Base-by-base conservation (phyloP, 2,888 invertebrate species). In the Campoplex nolae region DNA sequence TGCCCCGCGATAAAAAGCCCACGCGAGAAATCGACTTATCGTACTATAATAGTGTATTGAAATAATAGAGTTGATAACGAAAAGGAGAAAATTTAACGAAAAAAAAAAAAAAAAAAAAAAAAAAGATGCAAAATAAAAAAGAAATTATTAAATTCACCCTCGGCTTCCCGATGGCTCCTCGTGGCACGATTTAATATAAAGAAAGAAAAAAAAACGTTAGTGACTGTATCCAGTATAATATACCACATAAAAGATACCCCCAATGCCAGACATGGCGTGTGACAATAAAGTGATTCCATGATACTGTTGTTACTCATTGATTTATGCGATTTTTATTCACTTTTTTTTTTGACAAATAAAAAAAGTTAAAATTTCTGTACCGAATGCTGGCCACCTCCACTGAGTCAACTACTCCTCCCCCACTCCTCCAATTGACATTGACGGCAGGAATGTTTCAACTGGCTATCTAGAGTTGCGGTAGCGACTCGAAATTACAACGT, bases 221-320 rank as follows among this genome's bases (percentile, higher is more conserved):
- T 92, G 92, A 93, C 91, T 93, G 93, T 94, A 94, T 93, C 91
- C 92, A 93, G 91, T 93, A 93, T 93, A 92, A 91, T 92, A 92
- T 92, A 93, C 91, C 92, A 91, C 92, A 93, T 93, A 92, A 93
- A 93, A 93, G 92, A 93, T 94, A 93, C 92, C 93, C 94, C 92
- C 90, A 92, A 94, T 93, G 93, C 93, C 93, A 94, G 92, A 92
- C 89, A 92, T 94, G 94, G 94, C 93, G 93, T 93, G 93, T 94
- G 94, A 94, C 94, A 94, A 94, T 94, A 94, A 94, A 94, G 93
- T 94, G 93, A 94, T 94, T 93, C 94, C 93, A 93, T 93, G 93
- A 93, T 92, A 92, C 89, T 85, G 89, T 68, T 87, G 58, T 83
- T 62, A 80, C 83, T 76, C 45, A 79, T 84, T 86, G 23, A 73